These are phyloP conservation scores for Crioceris asparagi DNA, from an alignment of 2,888 invertebrate genomes.

Conservation along the genomic window DNA sequence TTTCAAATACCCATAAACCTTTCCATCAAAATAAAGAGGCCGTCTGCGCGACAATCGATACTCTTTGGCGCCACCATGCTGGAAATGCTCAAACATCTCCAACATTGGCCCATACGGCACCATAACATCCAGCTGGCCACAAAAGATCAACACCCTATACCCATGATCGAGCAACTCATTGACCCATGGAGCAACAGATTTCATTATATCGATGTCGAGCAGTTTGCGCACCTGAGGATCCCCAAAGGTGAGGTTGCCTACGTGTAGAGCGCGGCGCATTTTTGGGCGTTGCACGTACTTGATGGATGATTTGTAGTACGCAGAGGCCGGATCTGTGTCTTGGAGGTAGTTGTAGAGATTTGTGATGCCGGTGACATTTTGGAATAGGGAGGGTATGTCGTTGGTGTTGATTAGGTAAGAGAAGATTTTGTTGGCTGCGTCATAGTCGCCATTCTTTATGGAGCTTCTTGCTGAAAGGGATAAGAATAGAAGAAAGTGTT, in stretches of 20 bases:
- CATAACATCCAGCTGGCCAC: conserved; percentile 78
- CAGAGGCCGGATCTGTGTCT: too few relatives aligned
- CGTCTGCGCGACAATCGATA: conserved; percentile 53
- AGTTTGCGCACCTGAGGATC: conserved; percentile 15
- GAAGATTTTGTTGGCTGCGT: too few relatives aligned
- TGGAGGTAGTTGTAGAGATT: too few relatives aligned
- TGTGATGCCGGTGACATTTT: too few relatives aligned
- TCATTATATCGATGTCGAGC: conserved; percentile 16
- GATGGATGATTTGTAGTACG: too few relatives aligned
- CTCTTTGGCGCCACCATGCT: conserved; percentile 52
- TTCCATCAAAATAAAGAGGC: conserved; percentile 54
- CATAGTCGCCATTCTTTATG: too few relatives aligned
- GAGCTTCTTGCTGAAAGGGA: too few relatives aligned
- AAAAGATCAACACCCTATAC: conserved; percentile 43
- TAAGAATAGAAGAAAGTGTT: too few relatives aligned
- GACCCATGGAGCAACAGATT: conserved; percentile 22
- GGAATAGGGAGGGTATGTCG: too few relatives aligned
- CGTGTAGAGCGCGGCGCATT: conserved; percentile 67
- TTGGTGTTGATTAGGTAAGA: too few relatives aligned
- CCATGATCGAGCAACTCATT: conserved; percentile 49
- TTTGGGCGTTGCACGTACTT: too few relatives aligned
- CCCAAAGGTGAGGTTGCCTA: conserved; percentile 50
- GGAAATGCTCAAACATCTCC: conserved; percentile 57
- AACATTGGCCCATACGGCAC: conserved; percentile 74
- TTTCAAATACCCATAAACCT: conserved; percentile 64